Evolutionary conservation across 1,140 invertebrate species (phyloP).

Genomic region (Hylaeus anthracinus): DNA sequence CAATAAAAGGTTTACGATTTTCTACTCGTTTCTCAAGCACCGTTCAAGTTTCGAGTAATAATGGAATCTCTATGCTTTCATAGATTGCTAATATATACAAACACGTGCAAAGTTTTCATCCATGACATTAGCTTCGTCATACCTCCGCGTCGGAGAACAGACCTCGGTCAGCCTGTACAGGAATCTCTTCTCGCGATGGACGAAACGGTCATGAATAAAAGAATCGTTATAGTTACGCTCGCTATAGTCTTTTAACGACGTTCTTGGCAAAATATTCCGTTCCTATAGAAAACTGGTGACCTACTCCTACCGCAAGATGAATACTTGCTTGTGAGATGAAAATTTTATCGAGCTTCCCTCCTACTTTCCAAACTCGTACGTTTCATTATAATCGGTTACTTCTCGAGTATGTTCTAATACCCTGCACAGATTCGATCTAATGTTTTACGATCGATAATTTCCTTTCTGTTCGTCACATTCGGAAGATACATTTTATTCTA

Average conservation of each 20-base stretch:
- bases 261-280: conserved; percentile 4
- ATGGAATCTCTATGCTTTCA: too few relatives aligned
- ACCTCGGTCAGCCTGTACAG: neutral
- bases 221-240: neutral
- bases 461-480: too few relatives aligned
- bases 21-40: too few relatives aligned
- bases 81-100: too few relatives aligned
- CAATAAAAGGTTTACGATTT: too few relatives aligned
- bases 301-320: neutral
- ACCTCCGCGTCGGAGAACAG: neutral
- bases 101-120: neutral
- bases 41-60: too few relatives aligned
- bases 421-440: too few relatives aligned
- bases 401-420: too few relatives aligned
- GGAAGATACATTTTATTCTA: neutral
- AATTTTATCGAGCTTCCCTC: neutral
- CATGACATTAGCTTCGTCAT: neutral
- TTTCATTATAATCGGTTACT: too few relatives aligned
- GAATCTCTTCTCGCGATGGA: neutral
- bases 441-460: too few relatives aligned
- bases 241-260: neutral
- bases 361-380: too few relatives aligned
- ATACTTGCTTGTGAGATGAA: neutral
- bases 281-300: conserved; percentile 1
- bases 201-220: neutral